Evolutionary conservation across 2,113 vertebrate species (phyloP), one percentile per base, ranked within the genome.

Genomic region (Oreotrochilus melanogaster): DNA sequence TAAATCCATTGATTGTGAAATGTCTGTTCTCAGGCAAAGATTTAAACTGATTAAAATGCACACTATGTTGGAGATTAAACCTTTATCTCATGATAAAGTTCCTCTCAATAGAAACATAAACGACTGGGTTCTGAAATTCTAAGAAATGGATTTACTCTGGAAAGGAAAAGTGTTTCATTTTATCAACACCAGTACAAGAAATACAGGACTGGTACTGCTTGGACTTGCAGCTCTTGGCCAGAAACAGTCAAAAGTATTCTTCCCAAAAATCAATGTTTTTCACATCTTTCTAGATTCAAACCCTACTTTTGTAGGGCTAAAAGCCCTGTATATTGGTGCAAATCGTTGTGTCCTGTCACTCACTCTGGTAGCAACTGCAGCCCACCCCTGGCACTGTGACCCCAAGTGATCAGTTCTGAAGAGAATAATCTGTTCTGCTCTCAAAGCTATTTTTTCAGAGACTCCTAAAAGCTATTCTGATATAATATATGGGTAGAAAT

Each of bases 1-100:
- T 92, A 92, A 93, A 85, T 74, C 87, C 80, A 92, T 78, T 88
- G 94, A 80, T 82, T 91, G 81, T 80, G 84, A 90, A 95, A 96
- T 53, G 33, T 94, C 60, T 92, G 42, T 56, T 94, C 82, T 89
- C 27, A 33, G 82, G 57, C 37, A 92, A 84, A 96, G 62, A 92
- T 95, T 95, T 84, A 73, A 92, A 91, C 66, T 89, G 92, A 94
- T 88, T 97, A 94, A 96, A 93, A 94, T 88, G 25, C 76, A 78
- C 14, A 48, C 72, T 47, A 48, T 87, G 93, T 66, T 61, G 43
- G 56, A 82, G 91, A 95, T 95, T 96, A 95, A 93, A 86, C 30
- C 67, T 96, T 96, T 95, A 92, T 95, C 62, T 87, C 58, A 76
- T 42, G 81, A 88, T 67, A 91, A 92, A 94, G 43, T 81, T 94